Evolutionary conservation across 2,797 vertebrate genomes (phyloP).

Genomic region (Austrolebias charrua): DNA sequence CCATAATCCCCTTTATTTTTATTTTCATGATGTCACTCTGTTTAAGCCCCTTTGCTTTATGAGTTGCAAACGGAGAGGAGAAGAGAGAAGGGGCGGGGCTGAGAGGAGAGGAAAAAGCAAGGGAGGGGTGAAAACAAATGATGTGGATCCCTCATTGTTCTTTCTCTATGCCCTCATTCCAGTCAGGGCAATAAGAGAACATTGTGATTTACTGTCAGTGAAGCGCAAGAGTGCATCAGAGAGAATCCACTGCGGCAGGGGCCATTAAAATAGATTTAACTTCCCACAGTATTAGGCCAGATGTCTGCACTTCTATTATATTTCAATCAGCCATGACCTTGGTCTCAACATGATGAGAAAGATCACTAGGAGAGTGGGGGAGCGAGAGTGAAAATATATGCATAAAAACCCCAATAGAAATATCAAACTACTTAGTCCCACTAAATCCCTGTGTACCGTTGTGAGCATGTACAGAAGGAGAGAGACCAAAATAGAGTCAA

Average conservation of each 20-base stretch:
- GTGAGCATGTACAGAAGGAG: constrained; percentile 53
- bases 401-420: constrained; percentile 73
- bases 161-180: constrained; percentile 82
- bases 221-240: constrained; percentile 80
- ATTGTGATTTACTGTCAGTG: constrained; percentile 84
- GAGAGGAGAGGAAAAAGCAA: constrained; percentile 49
- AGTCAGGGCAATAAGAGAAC: constrained; percentile 82
- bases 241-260: constrained; percentile 78
- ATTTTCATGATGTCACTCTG: constrained; percentile 82
- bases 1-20: constrained; percentile 81
- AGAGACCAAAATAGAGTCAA: constrained; percentile 72
- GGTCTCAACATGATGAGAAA: constrained; percentile 78
- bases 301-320: constrained; percentile 84
- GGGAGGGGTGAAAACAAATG: constrained; percentile 80
- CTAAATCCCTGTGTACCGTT: constrained; percentile 71
- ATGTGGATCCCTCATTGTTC: constrained; percentile 82
- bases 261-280: constrained; percentile 84
- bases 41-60: constrained; percentile 76
- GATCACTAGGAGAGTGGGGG: constrained; percentile 67
- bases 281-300: constrained; percentile 83
- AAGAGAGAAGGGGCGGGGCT: constrained; percentile 55
- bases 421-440: constrained; percentile 77
- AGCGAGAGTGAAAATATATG: constrained; percentile 64
- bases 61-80: constrained; percentile 70
- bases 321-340: constrained; percentile 84